Evolutionary conservation across 2,888 invertebrate species (phyloP).

Genomic region (Seladonia tumulorum): DNA sequence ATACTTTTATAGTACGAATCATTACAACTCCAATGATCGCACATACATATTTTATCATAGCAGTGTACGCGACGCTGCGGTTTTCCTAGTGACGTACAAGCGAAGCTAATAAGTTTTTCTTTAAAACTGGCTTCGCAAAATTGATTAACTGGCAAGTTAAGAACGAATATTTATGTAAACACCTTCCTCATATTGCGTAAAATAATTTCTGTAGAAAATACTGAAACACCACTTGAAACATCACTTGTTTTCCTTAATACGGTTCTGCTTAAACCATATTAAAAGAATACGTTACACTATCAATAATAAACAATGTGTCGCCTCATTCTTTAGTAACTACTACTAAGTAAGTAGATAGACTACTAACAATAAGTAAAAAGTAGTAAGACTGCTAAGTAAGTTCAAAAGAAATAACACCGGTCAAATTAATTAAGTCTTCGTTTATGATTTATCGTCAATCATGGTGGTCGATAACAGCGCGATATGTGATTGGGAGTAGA

Average conservation of each 20-base stretch:
- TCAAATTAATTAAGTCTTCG: background rate
- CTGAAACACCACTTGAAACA: background rate
- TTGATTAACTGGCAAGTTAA: background rate
- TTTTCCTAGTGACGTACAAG: background rate
- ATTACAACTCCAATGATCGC: background rate
- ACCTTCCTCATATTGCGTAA: background rate
- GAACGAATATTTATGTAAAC: background rate
- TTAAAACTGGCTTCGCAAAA: background rate
- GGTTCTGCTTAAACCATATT: background rate
- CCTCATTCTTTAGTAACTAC: background rate
- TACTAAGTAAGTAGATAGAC: too few relatives aligned
- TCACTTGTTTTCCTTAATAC: background rate
- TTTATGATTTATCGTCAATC: background rate
- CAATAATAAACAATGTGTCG: slow-evolving; percentile 20
- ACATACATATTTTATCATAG: background rate
- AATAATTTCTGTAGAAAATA: background rate
- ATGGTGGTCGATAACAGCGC: background rate
- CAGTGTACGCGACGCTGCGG: background rate
- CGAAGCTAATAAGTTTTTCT: background rate
- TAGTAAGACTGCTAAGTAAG: background rate
- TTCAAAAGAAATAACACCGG: background rate
- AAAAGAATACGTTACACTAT: too few relatives aligned
- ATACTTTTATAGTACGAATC: background rate
- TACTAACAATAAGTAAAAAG: too few relatives aligned
- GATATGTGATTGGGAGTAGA: background rate